These are phyloP conservation scores for Mythimna impura DNA, from an alignment of 2,888 invertebrate species.

Conservation along the genomic window DNA sequence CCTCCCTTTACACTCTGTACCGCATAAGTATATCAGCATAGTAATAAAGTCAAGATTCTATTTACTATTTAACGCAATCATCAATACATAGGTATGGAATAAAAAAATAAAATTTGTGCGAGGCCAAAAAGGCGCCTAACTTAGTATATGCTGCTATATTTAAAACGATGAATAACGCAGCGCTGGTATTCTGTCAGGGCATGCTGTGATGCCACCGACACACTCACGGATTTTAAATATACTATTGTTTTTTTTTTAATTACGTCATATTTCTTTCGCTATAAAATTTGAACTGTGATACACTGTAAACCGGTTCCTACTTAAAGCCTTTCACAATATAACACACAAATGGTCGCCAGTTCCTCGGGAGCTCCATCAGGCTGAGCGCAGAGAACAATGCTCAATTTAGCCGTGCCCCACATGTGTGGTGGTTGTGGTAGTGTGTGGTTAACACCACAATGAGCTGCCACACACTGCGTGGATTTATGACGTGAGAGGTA, in stretches of 20 bases:
- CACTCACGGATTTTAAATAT: no score
- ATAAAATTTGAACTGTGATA: background rate
- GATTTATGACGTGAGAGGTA: background rate
- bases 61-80: no score
- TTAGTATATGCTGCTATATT: no score
- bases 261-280: background rate
- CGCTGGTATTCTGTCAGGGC: no score
- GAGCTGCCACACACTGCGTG: background rate
- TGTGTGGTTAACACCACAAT: conserved; percentile 36
- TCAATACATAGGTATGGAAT: no score
- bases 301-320: background rate
- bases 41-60: no score
- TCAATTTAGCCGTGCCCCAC: conserved; percentile 55
- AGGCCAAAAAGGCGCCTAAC: no score
- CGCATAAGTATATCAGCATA: no score
- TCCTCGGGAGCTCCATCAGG: background rate
- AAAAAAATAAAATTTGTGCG: no score
- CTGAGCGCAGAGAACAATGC: conserved; percentile 54
- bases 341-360: background rate
- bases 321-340: background rate
- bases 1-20: no score
- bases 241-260: background rate
- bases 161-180: no score
- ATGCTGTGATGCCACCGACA: no score
- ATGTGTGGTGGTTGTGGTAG: conserved; percentile 15